These are phyloP conservation scores for Deilephila elpenor DNA, from an alignment of 2,888 invertebrate species.

Conservation along the genomic window DNA sequence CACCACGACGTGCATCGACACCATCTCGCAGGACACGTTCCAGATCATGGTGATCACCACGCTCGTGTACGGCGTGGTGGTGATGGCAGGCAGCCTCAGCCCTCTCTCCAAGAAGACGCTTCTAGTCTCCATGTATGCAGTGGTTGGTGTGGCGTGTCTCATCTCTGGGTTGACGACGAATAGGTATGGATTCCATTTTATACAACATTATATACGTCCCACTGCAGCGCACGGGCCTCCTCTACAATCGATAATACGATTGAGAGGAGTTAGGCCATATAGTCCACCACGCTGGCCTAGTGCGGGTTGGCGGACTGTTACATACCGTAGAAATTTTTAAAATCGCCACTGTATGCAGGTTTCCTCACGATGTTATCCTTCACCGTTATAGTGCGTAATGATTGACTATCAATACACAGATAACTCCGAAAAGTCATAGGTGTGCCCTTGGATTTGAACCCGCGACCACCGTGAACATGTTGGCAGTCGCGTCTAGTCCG, in stretches of 20 bases:
- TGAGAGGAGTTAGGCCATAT: no score
- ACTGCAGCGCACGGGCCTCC: neutral
- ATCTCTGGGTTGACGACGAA: slow-evolving; percentile 61
- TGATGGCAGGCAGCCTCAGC: slow-evolving; percentile 61
- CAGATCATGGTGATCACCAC: slow-evolving; percentile 69
- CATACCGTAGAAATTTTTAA: no score
- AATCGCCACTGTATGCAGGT: no score
- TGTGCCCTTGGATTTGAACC: no score
- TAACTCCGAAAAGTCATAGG: no score
- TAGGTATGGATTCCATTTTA: slow-evolving; percentile 48
- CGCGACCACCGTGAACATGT: no score
- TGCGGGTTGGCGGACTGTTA: no score
- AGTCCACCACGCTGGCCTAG: no score
- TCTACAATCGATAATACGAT: neutral
- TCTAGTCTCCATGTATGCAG: slow-evolving; percentile 62
- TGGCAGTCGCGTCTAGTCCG: no score
- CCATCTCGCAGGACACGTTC: slow-evolving; percentile 67
- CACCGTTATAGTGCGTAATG: no score
- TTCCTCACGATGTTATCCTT: no score
- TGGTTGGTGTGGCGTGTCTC: slow-evolving; percentile 62
- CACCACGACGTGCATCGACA: slow-evolving; percentile 57
- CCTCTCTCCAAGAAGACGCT: slow-evolving; percentile 68
- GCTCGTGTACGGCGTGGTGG: slow-evolving; percentile 64
- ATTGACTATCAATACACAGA: no score
- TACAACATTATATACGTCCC: neutral